Evolutionary conservation across 2,113 vertebrate genomes (phyloP).

Genomic region (Poeciliopsis retropinna): DNA sequence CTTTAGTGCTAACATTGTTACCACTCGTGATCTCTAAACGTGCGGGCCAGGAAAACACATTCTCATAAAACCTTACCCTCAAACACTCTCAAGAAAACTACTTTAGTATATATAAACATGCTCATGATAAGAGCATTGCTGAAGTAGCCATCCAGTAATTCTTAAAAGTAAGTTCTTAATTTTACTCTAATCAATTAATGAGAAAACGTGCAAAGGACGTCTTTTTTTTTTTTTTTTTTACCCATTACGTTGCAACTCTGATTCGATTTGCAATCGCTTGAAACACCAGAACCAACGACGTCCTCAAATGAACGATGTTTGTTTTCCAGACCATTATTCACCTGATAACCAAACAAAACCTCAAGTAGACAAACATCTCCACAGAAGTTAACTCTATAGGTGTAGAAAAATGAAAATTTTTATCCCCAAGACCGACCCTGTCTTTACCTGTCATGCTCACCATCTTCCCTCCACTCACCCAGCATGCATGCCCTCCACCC

Average conservation of each 20-base stretch:
- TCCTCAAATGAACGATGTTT: not conserved
- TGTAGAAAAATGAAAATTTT: conserved; percentile 9
- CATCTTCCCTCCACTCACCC: conserved; percentile 48
- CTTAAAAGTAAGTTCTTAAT: not conserved
- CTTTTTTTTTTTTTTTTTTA: too few species aligned
- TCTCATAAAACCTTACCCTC: too few species aligned
- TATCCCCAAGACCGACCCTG: conserved; percentile 64
- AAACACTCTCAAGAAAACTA: not conserved
- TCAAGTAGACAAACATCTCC: too few species aligned
- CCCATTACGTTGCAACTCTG: not conserved
- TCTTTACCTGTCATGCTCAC: conserved; percentile 68
- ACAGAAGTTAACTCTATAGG: too few species aligned
- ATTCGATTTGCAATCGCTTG: not conserved
- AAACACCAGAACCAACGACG: not conserved
- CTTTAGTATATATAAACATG: not conserved
- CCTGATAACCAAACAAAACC: conserved; percentile 5
- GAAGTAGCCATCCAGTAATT: not conserved
- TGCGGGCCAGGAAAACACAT: not conserved
- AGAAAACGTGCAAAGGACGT: not conserved
- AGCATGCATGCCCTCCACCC: conserved; percentile 61
- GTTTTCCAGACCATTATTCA: conserved; percentile 1
- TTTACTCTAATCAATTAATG: not conserved
- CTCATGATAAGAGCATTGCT: not conserved
- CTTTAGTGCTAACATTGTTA: not conserved
- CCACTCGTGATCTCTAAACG: not conserved